A percentile compares a stretch with the other conserved stretches of the same genome.
These are phyloP conservation scores for Seriola dumerili DNA, from an alignment of 2,113 vertebrate genomes.

Conservation along the genomic window DNA sequence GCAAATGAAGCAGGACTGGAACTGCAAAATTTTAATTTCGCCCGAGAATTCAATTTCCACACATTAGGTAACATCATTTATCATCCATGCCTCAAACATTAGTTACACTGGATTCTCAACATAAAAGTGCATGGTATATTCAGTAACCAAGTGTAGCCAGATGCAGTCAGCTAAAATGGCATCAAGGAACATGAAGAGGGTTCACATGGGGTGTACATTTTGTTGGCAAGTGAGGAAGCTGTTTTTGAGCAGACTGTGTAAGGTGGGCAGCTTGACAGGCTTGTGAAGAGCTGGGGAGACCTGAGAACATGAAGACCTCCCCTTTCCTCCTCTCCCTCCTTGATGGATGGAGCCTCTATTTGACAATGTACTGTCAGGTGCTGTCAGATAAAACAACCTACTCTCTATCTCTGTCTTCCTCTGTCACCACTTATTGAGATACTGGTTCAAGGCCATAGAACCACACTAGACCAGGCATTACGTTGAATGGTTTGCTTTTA, in stretches of 20 bases:
- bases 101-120: conserved; percentile 16
- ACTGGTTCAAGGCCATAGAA: background rate
- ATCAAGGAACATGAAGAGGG: conserved; percentile 3
- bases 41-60: conserved; percentile 47
- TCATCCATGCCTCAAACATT: conserved; percentile 33
- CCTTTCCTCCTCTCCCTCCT: background rate
- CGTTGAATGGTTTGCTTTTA: background rate
- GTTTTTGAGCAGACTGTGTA: conserved; percentile 32
- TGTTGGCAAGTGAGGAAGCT: background rate
- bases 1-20: conserved; percentile 54
- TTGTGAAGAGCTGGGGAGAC: conserved; percentile 2
- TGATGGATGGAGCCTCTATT: conserved; percentile 30
- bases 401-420: conserved; percentile 2
- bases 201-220: conserved; percentile 18
- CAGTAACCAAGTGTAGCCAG: background rate
- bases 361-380: conserved; percentile 53
- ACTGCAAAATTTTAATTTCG: conserved; percentile 60
- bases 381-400: conserved; percentile 51
- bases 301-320: conserved; percentile 3
- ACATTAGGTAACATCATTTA: conserved; percentile 37
- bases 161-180: conserved; percentile 11
- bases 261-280: conserved; percentile 43
- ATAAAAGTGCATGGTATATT: conserved; percentile 4
- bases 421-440: conserved; percentile 1
- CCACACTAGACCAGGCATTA: background rate